Evolutionary conservation across 2,888 invertebrate species (phyloP).

Genomic region (Sympetrum striolatum): DNA sequence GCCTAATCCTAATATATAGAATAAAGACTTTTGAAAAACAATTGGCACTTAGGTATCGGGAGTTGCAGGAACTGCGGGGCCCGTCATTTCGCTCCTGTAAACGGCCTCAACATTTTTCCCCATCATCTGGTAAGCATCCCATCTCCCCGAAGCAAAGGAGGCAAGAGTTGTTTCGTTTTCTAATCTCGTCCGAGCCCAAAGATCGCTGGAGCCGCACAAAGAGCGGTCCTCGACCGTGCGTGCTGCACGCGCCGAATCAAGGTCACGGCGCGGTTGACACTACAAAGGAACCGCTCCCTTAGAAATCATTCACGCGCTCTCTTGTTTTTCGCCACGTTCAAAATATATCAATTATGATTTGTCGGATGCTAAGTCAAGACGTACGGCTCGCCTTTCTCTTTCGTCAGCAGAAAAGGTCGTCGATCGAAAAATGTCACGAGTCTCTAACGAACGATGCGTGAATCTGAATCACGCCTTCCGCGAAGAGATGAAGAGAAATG

Average conservation of each 20-base stretch:
- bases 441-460: no score
- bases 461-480: no score
- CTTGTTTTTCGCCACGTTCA: not conserved
- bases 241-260: not conserved
- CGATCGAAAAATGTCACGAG: not conserved
- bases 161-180: not conserved
- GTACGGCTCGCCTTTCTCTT: not conserved
- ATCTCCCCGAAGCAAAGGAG: not conserved
- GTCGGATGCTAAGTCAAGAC: not conserved
- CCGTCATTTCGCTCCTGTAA: no score
- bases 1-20: no score
- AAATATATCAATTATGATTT: not conserved
- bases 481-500: no score
- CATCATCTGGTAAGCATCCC: no score
- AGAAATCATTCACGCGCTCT: not conserved
- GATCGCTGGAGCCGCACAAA: not conserved
- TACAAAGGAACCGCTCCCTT: not conserved
- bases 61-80: no score
- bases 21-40: no score
- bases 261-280: not conserved
- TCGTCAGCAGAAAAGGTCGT: not conserved
- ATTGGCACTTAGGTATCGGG: no score
- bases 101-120: no score
- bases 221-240: not conserved
- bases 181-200: conserved; percentile 25